phyloP scores from a whole-genome alignment of 2,113 vertebrate species.

The Seriola rivoliana region DNA sequence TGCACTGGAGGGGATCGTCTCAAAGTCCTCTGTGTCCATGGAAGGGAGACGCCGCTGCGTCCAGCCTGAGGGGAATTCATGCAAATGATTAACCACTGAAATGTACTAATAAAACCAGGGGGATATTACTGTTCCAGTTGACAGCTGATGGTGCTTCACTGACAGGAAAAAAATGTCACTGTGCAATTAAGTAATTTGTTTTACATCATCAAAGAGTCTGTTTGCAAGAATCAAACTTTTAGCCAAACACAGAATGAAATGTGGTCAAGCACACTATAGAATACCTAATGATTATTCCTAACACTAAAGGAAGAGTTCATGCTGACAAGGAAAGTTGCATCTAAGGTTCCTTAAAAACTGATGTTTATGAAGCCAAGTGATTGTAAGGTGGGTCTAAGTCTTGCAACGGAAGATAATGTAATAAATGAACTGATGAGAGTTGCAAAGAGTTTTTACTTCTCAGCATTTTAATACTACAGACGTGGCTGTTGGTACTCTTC shows the following conservation, averaged over 20 bases:
- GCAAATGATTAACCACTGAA: neutral
- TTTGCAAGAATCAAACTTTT: neutral
- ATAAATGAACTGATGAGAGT: no score
- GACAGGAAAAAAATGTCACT: neutral
- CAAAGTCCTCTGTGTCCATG: conserved; percentile 89
- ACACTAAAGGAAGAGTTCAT: no score
- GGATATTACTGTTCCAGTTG: neutral
- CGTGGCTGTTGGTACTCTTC: no score
- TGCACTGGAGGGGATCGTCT: conserved; percentile 91
- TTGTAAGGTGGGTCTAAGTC: no score
- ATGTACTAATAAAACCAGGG: neutral
- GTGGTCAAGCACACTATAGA: neutral
- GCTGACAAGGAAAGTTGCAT: no score
- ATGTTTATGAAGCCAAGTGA: no score
- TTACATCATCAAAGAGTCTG: neutral
- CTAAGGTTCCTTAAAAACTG: no score
- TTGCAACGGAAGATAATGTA: no score
- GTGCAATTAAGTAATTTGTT: neutral
- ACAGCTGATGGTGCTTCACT: neutral
- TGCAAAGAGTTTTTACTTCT: no score
- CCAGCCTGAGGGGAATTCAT: conserved; percentile 84
- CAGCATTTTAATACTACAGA: no score
- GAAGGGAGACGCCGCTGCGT: conserved; percentile 86
- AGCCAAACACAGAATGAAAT: neutral
- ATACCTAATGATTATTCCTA: no score